A percentile compares a stretch with the other conserved stretches of the same genome.
Conservation (phyloP, 1,140 invertebrate species). For the Pygmarrhopalites habei region DNA sequence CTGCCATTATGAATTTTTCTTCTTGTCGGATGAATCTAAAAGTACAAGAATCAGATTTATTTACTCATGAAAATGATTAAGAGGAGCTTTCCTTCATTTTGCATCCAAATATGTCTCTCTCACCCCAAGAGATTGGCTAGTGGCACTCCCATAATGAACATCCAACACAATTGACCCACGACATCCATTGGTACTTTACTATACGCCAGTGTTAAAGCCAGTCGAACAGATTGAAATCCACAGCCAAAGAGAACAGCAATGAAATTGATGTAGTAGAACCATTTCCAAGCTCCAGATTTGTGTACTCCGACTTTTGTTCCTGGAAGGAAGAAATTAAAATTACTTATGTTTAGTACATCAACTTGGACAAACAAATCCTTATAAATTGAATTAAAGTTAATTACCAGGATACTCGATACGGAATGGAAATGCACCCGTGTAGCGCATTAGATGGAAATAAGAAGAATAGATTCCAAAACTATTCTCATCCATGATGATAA, state of each 20-base stretch:
- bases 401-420: slow-evolving; percentile 30
- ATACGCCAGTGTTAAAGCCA: slow-evolving; percentile 31
- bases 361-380: not conserved
- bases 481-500: slow-evolving; percentile 32
- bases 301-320: slow-evolving; percentile 22
- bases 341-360: not conserved
- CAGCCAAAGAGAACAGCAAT: slow-evolving; percentile 29
- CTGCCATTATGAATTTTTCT: slow-evolving; percentile 18
- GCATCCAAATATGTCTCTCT: too few relatives aligned
- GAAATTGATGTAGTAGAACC: slow-evolving; percentile 39
- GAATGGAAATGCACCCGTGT: slow-evolving; percentile 32
- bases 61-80: too few relatives aligned
- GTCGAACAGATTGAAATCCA: slow-evolving; percentile 31
- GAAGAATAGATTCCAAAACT: slow-evolving; percentile 33
- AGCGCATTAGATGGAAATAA: slow-evolving; percentile 34
- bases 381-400: not conserved
- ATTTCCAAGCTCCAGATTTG: slow-evolving; percentile 30
- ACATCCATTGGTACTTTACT: slow-evolving; percentile 33
- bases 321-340: too few relatives aligned
- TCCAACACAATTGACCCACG: slow-evolving; percentile 36
- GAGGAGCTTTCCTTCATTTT: too few relatives aligned
- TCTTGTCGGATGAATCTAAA: slow-evolving; percentile 34
- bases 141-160: slow-evolving; percentile 37
- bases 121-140: slow-evolving; percentile 25
- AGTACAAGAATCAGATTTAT: too few relatives aligned